Conservation (phyloP, 2,113 vertebrate species). For the Mustela nigripes region DNA sequence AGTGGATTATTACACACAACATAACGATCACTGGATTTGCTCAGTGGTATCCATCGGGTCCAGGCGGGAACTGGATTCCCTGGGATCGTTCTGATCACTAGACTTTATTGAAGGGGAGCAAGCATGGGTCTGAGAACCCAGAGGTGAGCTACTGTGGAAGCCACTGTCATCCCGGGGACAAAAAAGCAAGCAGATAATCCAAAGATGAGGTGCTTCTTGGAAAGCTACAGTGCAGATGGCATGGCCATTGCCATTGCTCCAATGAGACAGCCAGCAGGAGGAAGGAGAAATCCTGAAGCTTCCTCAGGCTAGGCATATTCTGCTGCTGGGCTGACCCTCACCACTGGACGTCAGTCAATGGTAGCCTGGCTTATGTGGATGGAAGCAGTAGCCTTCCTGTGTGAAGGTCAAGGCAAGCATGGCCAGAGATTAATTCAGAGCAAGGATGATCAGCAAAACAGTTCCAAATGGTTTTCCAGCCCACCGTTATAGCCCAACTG, state of each 20-base stretch:
- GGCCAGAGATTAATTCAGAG: neutral
- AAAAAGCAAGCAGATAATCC: neutral
- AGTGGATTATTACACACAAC: neutral
- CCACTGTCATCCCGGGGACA: rapidly evolving
- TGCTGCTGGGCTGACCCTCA: neutral
- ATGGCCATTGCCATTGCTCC: rapidly evolving
- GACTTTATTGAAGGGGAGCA: neutral
- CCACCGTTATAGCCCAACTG: rapidly evolving
- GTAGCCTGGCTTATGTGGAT: neutral
- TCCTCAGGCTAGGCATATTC: rapidly evolving
- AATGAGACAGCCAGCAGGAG: rapidly evolving
- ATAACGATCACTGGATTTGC: rapidly evolving
- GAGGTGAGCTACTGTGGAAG: neutral
- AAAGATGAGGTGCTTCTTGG: neutral
- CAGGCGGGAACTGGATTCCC: neutral
- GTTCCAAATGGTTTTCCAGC: rapidly evolving
- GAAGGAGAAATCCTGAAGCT: rapidly evolving
- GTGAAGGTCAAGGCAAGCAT: neutral
- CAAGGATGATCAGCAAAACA: too few species aligned
- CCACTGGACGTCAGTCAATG: too few species aligned
- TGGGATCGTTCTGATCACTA: rapidly evolving
- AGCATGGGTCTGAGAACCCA: neutral
- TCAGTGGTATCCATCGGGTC: too few species aligned
- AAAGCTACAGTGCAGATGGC: rapidly evolving
- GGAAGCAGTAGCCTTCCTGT: neutral